Percentiles rank a stretch among this genome's conserved stretches.
phyloP scores from a whole-genome alignment of 2,888 invertebrate species.

The Ormyrus labotus region DNA sequence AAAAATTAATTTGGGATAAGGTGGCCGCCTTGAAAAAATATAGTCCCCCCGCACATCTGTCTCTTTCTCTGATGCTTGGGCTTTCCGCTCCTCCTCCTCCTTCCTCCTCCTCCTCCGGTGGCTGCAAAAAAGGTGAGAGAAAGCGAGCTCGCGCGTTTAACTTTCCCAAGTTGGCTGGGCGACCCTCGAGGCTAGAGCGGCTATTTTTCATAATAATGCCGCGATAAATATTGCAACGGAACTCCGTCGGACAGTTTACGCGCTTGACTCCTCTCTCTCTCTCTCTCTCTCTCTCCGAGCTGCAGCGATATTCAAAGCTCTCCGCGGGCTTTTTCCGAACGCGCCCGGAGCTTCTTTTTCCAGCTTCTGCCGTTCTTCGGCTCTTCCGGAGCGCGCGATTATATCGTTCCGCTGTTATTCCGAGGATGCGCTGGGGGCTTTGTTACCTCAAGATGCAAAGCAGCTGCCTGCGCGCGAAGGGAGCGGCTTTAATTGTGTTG shows the following conservation, averaged over 20 bases:
- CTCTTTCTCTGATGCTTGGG: neutral
- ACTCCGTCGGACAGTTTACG: slow-evolving; percentile 37
- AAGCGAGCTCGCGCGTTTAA: slow-evolving; percentile 31
- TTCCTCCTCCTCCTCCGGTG: neutral
- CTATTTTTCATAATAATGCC: slow-evolving; percentile 52
- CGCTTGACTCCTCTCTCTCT: neutral
- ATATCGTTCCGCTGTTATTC: slow-evolving; percentile 16
- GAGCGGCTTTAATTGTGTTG: no score
- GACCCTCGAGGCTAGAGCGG: slow-evolving; percentile 3
- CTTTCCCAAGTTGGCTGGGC: slow-evolving; percentile 24
- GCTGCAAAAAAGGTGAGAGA: neutral
- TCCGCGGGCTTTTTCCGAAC: neutral
- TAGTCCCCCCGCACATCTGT: slow-evolving; percentile 2
- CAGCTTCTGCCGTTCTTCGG: neutral
- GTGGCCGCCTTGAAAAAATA: slow-evolving; percentile 2
- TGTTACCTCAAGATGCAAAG: neutral
- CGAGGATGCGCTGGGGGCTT: neutral
- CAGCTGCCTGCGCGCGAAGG: no score
- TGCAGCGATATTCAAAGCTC: slow-evolving; percentile 27
- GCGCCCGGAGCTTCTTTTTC: neutral
- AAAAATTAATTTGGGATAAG: slow-evolving; percentile 62
- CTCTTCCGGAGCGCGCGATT: neutral
- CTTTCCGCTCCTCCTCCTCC: neutral
- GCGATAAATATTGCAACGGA: slow-evolving; percentile 50
- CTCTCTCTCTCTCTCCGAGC: neutral